Evolutionary conservation across 2,113 vertebrate genomes (phyloP).

Genomic region (Mustela lutreola): DNA sequence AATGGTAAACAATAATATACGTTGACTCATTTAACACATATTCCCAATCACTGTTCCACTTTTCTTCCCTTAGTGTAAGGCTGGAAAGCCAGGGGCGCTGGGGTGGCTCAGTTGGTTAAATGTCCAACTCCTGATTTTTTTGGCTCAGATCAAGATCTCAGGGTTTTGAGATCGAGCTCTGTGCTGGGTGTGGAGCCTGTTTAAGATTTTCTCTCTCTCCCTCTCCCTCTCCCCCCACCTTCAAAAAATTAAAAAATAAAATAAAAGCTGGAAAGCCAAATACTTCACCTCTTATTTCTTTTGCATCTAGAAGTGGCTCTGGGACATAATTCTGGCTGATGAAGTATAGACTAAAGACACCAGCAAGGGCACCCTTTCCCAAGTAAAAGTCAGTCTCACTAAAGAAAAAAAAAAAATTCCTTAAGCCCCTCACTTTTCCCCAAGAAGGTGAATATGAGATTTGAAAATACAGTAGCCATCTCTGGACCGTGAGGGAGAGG

Average conservation of each 20-base stretch:
- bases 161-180: too few relatives aligned
- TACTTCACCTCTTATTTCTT: background rate
- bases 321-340: background rate
- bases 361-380: background rate
- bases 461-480: background rate
- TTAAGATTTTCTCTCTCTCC: too few relatives aligned
- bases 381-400: background rate
- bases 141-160: too few relatives aligned
- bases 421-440: background rate
- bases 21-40: background rate
- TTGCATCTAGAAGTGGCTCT: background rate
- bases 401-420: background rate
- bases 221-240: too few relatives aligned
- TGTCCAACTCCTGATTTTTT: too few relatives aligned
- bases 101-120: too few relatives aligned
- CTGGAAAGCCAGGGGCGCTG: too few relatives aligned
- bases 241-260: too few relatives aligned
- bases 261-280: background rate
- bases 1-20: background rate
- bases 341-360: background rate
- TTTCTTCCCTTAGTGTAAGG: background rate
- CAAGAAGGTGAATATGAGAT: background rate
- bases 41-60: background rate
- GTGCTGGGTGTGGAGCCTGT: too few relatives aligned
- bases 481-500: background rate